phyloP scores from a whole-genome alignment of 2,113 vertebrate genomes.

The Microcebus griseorufus region DNA sequence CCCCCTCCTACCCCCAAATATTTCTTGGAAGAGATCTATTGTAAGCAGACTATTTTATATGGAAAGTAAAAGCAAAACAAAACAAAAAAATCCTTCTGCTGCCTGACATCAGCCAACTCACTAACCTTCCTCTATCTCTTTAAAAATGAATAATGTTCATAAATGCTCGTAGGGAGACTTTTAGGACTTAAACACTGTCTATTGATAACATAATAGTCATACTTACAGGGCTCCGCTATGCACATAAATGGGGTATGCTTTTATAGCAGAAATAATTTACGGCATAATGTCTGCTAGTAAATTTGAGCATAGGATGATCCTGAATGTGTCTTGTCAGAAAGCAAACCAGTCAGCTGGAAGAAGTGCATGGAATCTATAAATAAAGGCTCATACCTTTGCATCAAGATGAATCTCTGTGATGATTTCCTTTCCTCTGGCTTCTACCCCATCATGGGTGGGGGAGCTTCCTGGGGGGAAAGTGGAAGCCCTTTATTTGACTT shows the following conservation, averaged over 20 bases:
- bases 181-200: conserved; percentile 18
- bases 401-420: background rate
- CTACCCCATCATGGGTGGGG: background rate
- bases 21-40: background rate
- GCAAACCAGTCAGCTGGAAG: background rate
- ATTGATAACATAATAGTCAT: background rate
- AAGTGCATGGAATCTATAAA: background rate
- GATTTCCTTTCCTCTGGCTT: background rate
- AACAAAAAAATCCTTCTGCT: background rate
- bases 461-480: background rate
- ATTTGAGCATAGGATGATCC: background rate
- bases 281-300: conserved; percentile 46
- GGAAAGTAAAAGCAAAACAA: background rate
- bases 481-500: background rate
- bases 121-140: background rate
- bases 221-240: background rate
- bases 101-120: conserved; percentile 21
- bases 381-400: background rate
- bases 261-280: conserved; percentile 62
- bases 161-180: conserved; percentile 7
- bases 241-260: background rate
- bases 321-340: conserved; percentile 46
- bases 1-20: background rate
- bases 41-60: background rate
- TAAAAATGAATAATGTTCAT: conserved; percentile 24